phyloP scores from a whole-genome alignment of 2,113 vertebrate genomes.

The Calidris pugnax region DNA sequence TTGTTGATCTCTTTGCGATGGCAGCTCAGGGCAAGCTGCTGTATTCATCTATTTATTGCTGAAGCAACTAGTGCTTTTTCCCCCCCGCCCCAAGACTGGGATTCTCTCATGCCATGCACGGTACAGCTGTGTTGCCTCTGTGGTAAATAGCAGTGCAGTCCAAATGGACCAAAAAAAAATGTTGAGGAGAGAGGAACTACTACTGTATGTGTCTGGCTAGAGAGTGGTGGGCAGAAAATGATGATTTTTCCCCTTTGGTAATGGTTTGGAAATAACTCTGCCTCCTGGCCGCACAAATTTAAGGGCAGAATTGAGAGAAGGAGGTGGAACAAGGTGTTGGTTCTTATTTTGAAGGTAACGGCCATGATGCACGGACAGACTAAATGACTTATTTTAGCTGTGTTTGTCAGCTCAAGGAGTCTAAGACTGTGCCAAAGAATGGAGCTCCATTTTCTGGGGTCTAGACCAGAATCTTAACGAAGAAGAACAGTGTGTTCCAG shows the following conservation, averaged over 20 bases:
- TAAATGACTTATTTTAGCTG: not conserved
- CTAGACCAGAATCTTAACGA: not conserved
- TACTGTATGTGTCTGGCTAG: not conserved
- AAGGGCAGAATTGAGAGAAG: not conserved
- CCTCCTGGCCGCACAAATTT: not conserved
- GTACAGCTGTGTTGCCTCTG: not conserved
- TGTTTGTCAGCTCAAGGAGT: not conserved
- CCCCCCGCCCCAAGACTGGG: not conserved
- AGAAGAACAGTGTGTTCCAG: not conserved
- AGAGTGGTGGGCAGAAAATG: not conserved
- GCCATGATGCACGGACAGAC: too few species aligned
- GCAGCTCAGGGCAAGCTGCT: constrained; percentile 15
- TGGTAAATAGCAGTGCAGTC: not conserved
- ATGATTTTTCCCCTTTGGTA: not conserved
- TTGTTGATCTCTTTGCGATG: not conserved
- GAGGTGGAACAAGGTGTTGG: not conserved
- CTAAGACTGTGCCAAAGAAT: not conserved
- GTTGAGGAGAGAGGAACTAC: not conserved
- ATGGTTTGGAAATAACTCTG: not conserved
- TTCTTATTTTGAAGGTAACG: not conserved
- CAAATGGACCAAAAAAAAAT: not conserved
- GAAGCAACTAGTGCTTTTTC: not conserved
- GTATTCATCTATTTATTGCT: not conserved
- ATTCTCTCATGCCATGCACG: fast-evolving
- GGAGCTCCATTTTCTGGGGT: not conserved